Base-by-base conservation (phyloP, 2,888 invertebrate genomes). In the Cyclophora punctaria region DNA sequence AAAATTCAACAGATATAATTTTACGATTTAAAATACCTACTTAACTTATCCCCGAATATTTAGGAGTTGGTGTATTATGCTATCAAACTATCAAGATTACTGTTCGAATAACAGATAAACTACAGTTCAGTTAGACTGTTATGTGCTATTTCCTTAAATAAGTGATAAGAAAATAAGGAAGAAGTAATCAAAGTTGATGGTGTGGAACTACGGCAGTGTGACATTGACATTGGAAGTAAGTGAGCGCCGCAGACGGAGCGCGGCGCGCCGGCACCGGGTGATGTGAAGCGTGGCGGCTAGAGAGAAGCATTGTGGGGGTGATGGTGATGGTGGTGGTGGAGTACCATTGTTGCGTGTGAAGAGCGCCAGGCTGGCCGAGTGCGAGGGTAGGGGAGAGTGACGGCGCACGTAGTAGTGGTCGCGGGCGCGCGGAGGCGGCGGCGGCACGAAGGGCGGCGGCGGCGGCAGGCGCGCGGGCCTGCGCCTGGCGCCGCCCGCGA, bases 371-470 rank as follows among this genome's bases (percentile, higher is more conserved):
- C 76, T 79, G 56, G 76, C 73, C 59, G 76, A 70, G 68, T 84
- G 85, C 59, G 80, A 73, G 63, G 85, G 86, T 65, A 85, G 75
- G 61, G 87, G 87, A 56, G 87, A 86, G 78, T 83, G 84, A 80
- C 87, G 85, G 72, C 87, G 86, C 76, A 83, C 80, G 82, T 86
- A 86, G 85, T 81, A 83, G 74, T 83, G 80, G 78, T 86, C 84
- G 71, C 82, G 82, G 69, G 82, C 80, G 72, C 77, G 82, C 63
- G 85, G 85, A 67, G 86, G 86, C 61, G 84, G 86, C 67, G 85
- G 86, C 58, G 85, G 85, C 73, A 84, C 81, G 78, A 80, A 80
- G 70, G 83, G 83, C 77, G 85, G 86, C 73, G 86, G 86, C 66
- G 86, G 87, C 67, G 86, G 86, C 69, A 86, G 77, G 67, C 84